phyloP scores from a whole-genome alignment of 2,888 invertebrate genomes.

The Synanthedon myopaeformis region DNA sequence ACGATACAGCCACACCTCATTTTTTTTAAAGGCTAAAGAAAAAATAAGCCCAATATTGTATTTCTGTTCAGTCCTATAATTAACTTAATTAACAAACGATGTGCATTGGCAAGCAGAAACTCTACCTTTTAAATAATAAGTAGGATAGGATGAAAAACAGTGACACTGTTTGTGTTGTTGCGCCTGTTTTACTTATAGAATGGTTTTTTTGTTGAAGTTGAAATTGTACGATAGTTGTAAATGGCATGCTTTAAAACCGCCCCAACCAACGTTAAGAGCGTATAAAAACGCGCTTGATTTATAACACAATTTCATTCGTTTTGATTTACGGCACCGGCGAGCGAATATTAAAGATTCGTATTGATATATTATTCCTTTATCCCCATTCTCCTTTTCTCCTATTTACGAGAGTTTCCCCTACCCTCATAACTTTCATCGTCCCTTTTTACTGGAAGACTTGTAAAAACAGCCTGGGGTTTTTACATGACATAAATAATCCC shows the following conservation, averaged over 20 bases:
- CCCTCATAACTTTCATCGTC: conserved; percentile 66
- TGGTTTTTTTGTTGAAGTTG: no score
- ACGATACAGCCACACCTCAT: no score
- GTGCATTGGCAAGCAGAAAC: no score
- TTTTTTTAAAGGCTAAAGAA: no score
- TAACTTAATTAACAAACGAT: no score
- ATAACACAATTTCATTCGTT: conserved; percentile 57
- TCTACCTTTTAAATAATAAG: no score
- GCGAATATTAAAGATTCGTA: conserved; percentile 70
- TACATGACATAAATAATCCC: conserved; percentile 40
- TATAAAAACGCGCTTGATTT: conserved; percentile 47
- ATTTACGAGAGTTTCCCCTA: conserved; percentile 63
- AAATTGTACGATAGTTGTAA: no score
- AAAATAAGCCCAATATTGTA: no score
- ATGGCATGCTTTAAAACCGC: conserved; percentile 7
- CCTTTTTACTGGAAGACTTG: conserved; percentile 58
- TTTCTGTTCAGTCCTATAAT: no score
- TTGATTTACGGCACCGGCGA: conserved; percentile 61
- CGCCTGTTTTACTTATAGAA: no score
- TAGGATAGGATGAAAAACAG: no score
- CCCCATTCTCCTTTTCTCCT: conserved; percentile 61
- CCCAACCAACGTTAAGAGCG: conserved; percentile 6
- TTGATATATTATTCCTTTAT: conserved; percentile 71
- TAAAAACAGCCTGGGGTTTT: conserved; percentile 47
- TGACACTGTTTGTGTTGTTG: no score